A percentile compares a stretch with the other conserved stretches of the same genome.
Evolutionary conservation across 2,888 invertebrate genomes (phyloP).

Genomic region (Mesoligia furuncula): DNA sequence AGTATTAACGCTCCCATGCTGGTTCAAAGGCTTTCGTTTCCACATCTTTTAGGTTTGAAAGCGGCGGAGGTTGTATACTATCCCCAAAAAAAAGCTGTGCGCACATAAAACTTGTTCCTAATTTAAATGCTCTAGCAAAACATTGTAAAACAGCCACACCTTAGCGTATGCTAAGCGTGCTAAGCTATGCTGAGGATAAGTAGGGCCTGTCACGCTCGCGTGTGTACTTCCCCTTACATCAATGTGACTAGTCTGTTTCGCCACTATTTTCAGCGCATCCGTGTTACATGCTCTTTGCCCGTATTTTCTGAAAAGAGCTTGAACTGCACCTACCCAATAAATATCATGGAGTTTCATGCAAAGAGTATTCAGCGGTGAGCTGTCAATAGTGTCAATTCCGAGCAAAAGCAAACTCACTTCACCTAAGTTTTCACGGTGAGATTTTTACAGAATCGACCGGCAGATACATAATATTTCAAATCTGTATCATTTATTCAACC

Average conservation of each 20-base stretch:
- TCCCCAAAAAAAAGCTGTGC: neutral
- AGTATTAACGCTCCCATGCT: neutral
- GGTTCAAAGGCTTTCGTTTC: neutral
- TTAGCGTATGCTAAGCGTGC: slow-evolving; percentile 39
- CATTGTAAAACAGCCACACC: slow-evolving; percentile 40
- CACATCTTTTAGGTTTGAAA: neutral
- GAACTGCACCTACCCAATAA: slow-evolving; percentile 12
- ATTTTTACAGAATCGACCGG: too few species aligned
- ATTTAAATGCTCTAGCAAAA: slow-evolving; percentile 27
- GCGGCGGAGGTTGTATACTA: neutral
- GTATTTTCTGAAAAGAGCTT: slow-evolving; percentile 16
- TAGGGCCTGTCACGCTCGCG: slow-evolving; percentile 54
- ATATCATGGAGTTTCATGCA: neutral
- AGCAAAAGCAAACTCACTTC: too few species aligned
- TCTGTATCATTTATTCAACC: neutral
- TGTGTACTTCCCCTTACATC: slow-evolving; percentile 43
- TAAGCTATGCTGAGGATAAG: slow-evolving; percentile 44
- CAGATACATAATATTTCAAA: neutral
- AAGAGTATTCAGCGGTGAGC: neutral
- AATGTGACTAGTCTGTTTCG: slow-evolving; percentile 25
- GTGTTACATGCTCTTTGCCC: slow-evolving; percentile 29
- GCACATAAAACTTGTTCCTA: neutral
- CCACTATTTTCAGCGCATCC: slow-evolving; percentile 34
- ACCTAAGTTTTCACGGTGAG: too few species aligned
- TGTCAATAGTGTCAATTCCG: too few species aligned